These are phyloP conservation scores for Nomada goodeniana DNA, from an alignment of 2,888 invertebrate species.

Conservation along the genomic window DNA sequence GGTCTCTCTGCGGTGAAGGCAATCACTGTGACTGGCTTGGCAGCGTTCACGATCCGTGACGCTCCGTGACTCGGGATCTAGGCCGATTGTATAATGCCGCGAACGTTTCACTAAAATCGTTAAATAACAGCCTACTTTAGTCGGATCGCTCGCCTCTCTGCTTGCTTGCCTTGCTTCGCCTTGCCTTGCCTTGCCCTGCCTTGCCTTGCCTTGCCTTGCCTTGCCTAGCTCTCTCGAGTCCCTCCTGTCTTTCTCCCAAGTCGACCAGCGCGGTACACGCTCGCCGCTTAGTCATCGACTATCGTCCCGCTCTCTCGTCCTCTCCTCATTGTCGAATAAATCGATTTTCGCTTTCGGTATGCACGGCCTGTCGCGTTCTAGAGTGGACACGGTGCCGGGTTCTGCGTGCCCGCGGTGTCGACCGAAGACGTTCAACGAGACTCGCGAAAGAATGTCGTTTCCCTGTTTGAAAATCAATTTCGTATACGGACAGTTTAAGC, in stretches of 20 bases:
- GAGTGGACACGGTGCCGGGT: slow-evolving; percentile 25
- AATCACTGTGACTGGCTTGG: slow-evolving; percentile 76
- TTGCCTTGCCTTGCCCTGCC: slow-evolving; percentile 33
- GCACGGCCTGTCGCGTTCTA: slow-evolving; percentile 44
- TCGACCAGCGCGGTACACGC: slow-evolving; percentile 38
- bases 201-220: slow-evolving; percentile 3
- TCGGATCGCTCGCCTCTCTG: slow-evolving; percentile 69
- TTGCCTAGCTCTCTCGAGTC: neutral
- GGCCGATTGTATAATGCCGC: slow-evolving; percentile 84
- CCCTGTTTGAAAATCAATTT: neutral
- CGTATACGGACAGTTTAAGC: slow-evolving; percentile 5
- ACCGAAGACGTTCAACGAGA: slow-evolving; percentile 19
- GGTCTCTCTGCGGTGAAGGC: slow-evolving; percentile 70
- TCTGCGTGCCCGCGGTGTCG: slow-evolving; percentile 20
- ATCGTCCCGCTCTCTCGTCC: slow-evolving; percentile 57
- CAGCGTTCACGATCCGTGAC: slow-evolving; percentile 83
- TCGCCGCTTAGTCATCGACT: slow-evolving; percentile 74
- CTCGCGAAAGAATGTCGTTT: neutral
- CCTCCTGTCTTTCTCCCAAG: slow-evolving; percentile 18
- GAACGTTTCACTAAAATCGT: slow-evolving; percentile 84
- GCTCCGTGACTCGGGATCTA: slow-evolving; percentile 84
- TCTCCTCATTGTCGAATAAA: slow-evolving; percentile 56
- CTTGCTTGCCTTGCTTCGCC: slow-evolving; percentile 56
- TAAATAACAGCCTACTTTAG: slow-evolving; percentile 83
- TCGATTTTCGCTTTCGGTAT: slow-evolving; percentile 69